These are phyloP conservation scores for Bryconaethiops microstoma DNA, from an alignment of 2,797 vertebrate genomes.

Conservation along the genomic window DNA sequence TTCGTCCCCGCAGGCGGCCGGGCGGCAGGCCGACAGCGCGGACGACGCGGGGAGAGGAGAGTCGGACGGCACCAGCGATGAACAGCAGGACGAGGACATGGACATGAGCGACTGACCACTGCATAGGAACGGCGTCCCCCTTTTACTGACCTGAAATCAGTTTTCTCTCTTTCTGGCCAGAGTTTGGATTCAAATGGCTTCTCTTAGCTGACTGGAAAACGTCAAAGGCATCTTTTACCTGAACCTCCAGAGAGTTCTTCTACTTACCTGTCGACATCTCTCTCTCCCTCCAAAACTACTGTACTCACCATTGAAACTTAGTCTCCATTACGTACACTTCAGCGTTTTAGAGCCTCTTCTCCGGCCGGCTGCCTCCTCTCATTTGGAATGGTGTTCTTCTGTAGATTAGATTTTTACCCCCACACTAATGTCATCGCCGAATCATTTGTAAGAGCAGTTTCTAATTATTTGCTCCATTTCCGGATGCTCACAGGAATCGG, in stretches of 20 bases:
- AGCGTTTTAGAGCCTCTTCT: slow-evolving; percentile 53
- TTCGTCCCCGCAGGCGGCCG: slow-evolving; percentile 81
- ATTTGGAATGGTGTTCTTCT: slow-evolving; percentile 48
- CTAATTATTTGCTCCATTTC: slow-evolving; percentile 30
- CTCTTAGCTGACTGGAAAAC: slow-evolving; percentile 52
- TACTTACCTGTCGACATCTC: neutral
- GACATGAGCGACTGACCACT: slow-evolving; percentile 93
- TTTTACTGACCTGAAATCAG: slow-evolving; percentile 21
- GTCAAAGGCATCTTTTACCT: neutral
- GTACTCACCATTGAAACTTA: slow-evolving; percentile 55
- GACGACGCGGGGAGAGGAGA: slow-evolving; percentile 76
- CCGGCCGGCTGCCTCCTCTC: slow-evolving; percentile 24
- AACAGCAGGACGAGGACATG: slow-evolving; percentile 97
- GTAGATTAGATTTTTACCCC: slow-evolving; percentile 48
- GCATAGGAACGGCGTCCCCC: slow-evolving; percentile 28
- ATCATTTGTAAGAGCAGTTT: slow-evolving; percentile 33
- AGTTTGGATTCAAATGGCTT: slow-evolving; percentile 59
- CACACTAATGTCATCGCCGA: slow-evolving; percentile 20
- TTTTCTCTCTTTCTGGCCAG: slow-evolving; percentile 60
- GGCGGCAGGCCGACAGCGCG: slow-evolving; percentile 62
- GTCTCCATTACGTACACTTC: slow-evolving; percentile 65
- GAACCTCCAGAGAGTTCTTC: neutral
- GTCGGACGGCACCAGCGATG: slow-evolving; percentile 91
- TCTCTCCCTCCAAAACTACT: slow-evolving; percentile 46
- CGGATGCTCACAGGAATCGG: slow-evolving; percentile 27